Conservation (phyloP, 2,113 vertebrate species). For the Sylvilagus bachmani region DNA sequence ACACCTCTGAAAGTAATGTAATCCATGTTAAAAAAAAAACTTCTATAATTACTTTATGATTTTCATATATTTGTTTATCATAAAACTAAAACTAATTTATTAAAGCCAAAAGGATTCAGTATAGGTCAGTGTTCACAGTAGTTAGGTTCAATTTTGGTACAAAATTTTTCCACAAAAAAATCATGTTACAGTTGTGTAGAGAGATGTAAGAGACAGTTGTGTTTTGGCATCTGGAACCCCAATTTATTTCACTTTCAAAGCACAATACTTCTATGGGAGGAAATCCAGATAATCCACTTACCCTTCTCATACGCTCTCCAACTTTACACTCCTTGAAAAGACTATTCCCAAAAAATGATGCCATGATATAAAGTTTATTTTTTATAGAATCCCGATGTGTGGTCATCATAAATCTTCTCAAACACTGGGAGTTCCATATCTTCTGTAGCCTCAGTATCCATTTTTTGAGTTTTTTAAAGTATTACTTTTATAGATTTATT, state of each 20-base stretch:
- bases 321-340: not conserved
- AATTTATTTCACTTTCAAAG: not conserved
- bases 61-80: slow-evolving; percentile 50
- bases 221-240: not conserved
- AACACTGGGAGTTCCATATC: not conserved
- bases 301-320: not conserved
- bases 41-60: not conserved
- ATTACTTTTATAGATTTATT: no score
- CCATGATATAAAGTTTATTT: slow-evolving; percentile 30
- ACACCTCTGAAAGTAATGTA: not conserved
- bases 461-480: not conserved
- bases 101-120: slow-evolving; percentile 30
- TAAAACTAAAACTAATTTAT: slow-evolving; percentile 1
- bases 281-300: not conserved
- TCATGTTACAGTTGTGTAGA: not conserved
- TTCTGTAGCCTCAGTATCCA: not conserved
- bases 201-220: not conserved
- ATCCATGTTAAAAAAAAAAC: not conserved
- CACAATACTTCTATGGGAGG: not conserved
- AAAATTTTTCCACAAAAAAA: slow-evolving; percentile 47
- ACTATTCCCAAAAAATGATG: not conserved
- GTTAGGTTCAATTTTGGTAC: not conserved
- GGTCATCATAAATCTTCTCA: not conserved
- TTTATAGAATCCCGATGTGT: not conserved
- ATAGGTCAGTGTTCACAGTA: not conserved